phyloP scores from a whole-genome alignment of 2,888 invertebrate species.

The Microplitis manilae region DNA sequence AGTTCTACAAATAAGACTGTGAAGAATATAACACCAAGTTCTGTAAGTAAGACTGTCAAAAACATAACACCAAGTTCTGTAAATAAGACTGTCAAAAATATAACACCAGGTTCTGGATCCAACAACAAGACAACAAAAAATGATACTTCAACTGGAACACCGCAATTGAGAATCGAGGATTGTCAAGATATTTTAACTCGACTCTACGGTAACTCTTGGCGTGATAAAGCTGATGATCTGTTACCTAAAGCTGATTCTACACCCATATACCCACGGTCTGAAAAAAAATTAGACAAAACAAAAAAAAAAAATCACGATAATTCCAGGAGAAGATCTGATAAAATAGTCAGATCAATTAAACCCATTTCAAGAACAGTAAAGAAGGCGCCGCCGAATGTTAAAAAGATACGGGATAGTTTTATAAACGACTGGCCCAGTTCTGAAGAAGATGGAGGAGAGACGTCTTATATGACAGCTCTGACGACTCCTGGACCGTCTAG shows the following conservation, averaged over 20 bases:
- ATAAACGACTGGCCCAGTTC: slow-evolving; percentile 60
- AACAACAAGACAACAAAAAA: not conserved
- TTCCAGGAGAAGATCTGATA: slow-evolving; percentile 40
- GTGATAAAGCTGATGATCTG: slow-evolving; percentile 67
- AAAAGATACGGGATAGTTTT: slow-evolving; percentile 55
- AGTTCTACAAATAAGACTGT: not conserved
- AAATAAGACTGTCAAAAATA: not conserved
- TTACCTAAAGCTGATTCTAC: slow-evolving; percentile 58
- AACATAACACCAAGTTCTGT: not conserved
- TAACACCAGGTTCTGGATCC: not conserved
- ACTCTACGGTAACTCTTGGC: slow-evolving; percentile 76
- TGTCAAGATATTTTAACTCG: slow-evolving; percentile 71
- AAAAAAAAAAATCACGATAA: slow-evolving; percentile 55
- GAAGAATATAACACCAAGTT: not conserved
- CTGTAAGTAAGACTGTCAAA: not conserved
- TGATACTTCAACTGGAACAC: not conserved
- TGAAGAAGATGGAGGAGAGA: slow-evolving; percentile 57
- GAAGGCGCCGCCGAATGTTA: slow-evolving; percentile 41
- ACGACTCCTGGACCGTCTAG: slow-evolving; percentile 54
- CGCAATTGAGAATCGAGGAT: slow-evolving; percentile 52
- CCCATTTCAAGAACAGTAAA: slow-evolving; percentile 45
- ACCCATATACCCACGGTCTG: not conserved
- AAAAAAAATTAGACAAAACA: slow-evolving; percentile 47
- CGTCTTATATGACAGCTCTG: slow-evolving; percentile 65
- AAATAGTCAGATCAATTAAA: slow-evolving; percentile 48